phyloP scores from a whole-genome alignment of 2,888 invertebrate species.

The Caenorhabditis becei region DNA sequence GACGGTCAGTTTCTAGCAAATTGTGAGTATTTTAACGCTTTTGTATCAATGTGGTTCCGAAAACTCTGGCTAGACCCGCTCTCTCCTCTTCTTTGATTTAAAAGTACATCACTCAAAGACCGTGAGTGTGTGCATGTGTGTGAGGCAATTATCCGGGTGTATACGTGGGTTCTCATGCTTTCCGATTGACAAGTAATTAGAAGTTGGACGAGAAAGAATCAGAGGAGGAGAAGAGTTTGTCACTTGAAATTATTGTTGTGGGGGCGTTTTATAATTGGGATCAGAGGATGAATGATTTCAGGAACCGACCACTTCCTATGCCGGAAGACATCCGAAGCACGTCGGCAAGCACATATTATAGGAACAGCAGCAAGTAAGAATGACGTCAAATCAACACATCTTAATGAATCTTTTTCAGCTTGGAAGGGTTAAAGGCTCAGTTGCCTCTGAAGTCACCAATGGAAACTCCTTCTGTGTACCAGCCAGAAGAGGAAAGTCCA shows the following conservation, averaged over 20 bases:
- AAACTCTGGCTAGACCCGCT: background rate
- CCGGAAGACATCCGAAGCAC: slow-evolving; percentile 57
- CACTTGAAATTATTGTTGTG: slow-evolving; percentile 31
- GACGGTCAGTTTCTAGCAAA: slow-evolving; percentile 62
- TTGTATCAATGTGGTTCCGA: background rate
- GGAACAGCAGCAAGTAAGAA: slow-evolving; percentile 66
- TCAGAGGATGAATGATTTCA: slow-evolving; percentile 38
- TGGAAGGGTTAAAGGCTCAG: slow-evolving; percentile 43
- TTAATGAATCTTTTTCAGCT: slow-evolving; percentile 29
- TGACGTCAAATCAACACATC: background rate
- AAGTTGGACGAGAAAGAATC: too few relatives aligned
- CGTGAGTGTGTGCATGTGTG: slow-evolving; percentile 13
- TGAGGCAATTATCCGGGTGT: slow-evolving; percentile 27
- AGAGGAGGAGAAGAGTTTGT: slow-evolving; percentile 10
- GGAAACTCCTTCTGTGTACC: slow-evolving; percentile 56
- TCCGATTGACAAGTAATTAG: slow-evolving; percentile 45
- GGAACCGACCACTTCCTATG: slow-evolving; percentile 61
- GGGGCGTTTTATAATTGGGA: slow-evolving; percentile 40
- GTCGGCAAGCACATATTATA: slow-evolving; percentile 63
- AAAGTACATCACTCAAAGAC: slow-evolving; percentile 36
- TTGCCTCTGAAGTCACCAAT: slow-evolving; percentile 39
- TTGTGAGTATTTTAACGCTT: slow-evolving; percentile 32
- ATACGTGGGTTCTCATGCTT: slow-evolving; percentile 37
- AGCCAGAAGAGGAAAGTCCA: slow-evolving; percentile 60
- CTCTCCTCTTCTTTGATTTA: background rate